Conservation (phyloP, 2,113 vertebrate species). For the Entelurus aequoreus region DNA sequence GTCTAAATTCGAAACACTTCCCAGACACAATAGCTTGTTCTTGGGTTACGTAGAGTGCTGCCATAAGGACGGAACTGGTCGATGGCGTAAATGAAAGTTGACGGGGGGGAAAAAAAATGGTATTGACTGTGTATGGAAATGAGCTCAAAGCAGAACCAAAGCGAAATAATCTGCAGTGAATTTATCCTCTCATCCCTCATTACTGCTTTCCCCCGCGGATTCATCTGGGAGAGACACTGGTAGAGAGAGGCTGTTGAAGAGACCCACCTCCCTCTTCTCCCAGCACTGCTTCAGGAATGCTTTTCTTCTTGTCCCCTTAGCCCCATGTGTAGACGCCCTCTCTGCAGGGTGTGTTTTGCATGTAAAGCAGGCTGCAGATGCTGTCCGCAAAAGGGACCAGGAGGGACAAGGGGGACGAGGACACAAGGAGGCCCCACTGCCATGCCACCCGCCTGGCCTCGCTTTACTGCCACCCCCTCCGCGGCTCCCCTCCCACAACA, state of each 20-base stretch:
- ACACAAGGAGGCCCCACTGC: conserved; percentile 70
- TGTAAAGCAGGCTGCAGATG: conserved; percentile 74
- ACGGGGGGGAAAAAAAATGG: conserved; percentile 17
- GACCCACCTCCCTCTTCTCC: conserved; percentile 65
- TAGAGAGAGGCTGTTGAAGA: conserved; percentile 60
- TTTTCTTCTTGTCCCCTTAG: conserved; percentile 65
- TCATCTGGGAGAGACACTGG: conserved; percentile 54
- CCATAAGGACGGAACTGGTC: background rate
- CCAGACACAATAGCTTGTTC: conserved; percentile 5
- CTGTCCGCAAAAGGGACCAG: conserved; percentile 63
- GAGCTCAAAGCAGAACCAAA: conserved; percentile 33
- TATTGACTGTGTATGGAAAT: conserved; percentile 41
- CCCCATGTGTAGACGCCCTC: conserved; percentile 71
- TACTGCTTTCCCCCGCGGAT: conserved; percentile 50
- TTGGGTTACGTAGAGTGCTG: background rate
- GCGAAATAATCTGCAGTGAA: conserved; percentile 52
- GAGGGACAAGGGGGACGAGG: conserved; percentile 60
- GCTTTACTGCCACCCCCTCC: conserved; percentile 52
- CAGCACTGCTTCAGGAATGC: conserved; percentile 68
- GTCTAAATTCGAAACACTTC: conserved; percentile 2
- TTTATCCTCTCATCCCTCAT: conserved; percentile 59
- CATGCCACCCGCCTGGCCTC: conserved; percentile 67
- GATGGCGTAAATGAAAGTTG: conserved; percentile 22
- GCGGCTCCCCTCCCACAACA: conserved; percentile 48
- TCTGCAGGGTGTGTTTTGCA: conserved; percentile 72